phyloP scores from a whole-genome alignment of 2,797 vertebrate species.

The Amblyraja radiata region DNA sequence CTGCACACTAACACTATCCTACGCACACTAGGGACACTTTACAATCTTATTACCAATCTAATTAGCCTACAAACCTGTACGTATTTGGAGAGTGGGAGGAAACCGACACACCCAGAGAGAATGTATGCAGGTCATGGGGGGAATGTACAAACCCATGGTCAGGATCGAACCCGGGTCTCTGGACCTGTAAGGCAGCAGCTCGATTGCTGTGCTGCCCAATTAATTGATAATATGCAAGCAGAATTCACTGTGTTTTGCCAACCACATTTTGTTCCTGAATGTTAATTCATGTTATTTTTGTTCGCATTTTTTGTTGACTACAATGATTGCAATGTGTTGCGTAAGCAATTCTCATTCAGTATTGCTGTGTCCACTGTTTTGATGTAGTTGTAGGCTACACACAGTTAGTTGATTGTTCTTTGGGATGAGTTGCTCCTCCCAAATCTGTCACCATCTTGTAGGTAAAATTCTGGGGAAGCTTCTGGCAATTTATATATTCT shows the following conservation, averaged over 20 bases:
- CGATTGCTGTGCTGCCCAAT: no score
- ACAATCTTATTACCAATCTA: no score
- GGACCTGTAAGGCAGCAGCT: no score
- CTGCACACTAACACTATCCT: no score
- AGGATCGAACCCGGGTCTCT: no score
- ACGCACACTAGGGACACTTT: no score
- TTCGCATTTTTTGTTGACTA: not conserved
- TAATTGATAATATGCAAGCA: not conserved
- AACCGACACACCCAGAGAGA: no score
- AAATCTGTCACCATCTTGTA: not conserved
- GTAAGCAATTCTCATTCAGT: not conserved
- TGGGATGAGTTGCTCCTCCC: not conserved
- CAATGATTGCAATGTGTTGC: not conserved
- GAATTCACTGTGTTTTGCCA: not conserved
- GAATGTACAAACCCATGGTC: no score
- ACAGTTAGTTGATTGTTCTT: not conserved
- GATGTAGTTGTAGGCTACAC: not conserved
- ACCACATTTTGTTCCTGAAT: not conserved
- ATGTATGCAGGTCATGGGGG: no score
- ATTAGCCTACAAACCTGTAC: no score
- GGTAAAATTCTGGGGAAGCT: not conserved
- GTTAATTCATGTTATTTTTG: not conserved
- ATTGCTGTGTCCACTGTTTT: not conserved
- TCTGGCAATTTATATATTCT: not conserved
- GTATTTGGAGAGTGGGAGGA: no score